phyloP scores from a whole-genome alignment of 2,113 vertebrate species.

The Anarhynchus alexandrinus region DNA sequence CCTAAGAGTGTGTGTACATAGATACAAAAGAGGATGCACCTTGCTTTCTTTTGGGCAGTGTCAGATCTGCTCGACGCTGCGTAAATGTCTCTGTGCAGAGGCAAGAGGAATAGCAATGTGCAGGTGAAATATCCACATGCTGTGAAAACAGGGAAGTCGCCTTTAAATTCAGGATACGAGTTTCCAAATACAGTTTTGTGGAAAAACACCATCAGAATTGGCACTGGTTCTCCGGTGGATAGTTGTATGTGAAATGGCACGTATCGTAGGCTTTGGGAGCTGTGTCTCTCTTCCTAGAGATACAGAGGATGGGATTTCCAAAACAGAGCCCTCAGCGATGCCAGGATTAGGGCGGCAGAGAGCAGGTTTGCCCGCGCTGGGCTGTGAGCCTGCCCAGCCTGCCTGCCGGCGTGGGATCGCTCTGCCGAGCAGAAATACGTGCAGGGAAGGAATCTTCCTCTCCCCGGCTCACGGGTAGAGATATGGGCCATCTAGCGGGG shows the following conservation, averaged over 20 bases:
- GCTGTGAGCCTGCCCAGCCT: background rate
- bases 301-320: background rate
- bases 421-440: background rate
- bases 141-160: background rate
- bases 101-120: background rate
- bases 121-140: background rate
- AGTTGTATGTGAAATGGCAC: background rate
- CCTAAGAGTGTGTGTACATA: fast-evolving
- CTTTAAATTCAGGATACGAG: background rate
- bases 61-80: background rate
- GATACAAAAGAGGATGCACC: background rate
- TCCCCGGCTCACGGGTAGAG: background rate
- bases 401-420: background rate
- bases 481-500: conserved; percentile 38
- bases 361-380: fast-evolving
- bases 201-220: background rate
- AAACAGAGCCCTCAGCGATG: background rate
- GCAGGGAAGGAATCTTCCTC: background rate
- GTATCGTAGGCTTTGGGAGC: background rate
- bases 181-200: conserved; percentile 4
- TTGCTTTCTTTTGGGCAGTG: background rate
- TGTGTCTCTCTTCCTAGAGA: background rate
- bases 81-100: background rate
- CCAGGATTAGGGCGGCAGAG: background rate
- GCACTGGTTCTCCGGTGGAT: background rate